phyloP scores from a whole-genome alignment of 2,797 vertebrate species.

The Typhlichthys eigenmanni region DNA sequence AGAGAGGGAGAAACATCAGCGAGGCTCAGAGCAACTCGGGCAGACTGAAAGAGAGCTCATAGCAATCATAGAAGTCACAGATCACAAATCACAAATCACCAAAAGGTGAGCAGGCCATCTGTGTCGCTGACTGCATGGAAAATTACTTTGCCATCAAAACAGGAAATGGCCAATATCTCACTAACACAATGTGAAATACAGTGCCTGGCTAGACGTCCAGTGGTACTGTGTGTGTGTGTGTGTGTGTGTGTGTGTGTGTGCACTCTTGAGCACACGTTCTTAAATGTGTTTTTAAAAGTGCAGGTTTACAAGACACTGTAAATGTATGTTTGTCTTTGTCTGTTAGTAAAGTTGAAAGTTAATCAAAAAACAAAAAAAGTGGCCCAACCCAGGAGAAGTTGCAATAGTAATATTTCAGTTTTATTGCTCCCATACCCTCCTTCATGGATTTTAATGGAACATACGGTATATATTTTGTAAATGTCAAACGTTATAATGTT shows the following conservation, averaged over 20 bases:
- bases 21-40: constrained; percentile 7
- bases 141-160: constrained; percentile 51
- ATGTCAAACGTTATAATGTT: no score
- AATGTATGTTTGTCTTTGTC: not conserved
- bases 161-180: constrained; percentile 66
- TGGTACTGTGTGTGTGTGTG: constrained; percentile 1
- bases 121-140: constrained; percentile 44
- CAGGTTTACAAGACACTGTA: not conserved
- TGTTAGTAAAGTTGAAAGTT: not conserved
- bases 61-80: constrained; percentile 62
- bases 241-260: constrained; percentile 14
- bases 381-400: no score
- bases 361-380: no score
- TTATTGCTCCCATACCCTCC: no score
- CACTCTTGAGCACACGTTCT: not conserved
- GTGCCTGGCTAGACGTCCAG: constrained; percentile 14
- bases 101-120: constrained; percentile 57
- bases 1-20: constrained; percentile 15
- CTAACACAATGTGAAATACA: constrained; percentile 42
- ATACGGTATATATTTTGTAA: no score
- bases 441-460: no score
- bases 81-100: constrained; percentile 51
- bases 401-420: no score
- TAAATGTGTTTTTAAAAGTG: not conserved
- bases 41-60: constrained; percentile 40